Evolutionary conservation across 2,888 invertebrate species (phyloP).

Genomic region (Ariolimax columbianus): DNA sequence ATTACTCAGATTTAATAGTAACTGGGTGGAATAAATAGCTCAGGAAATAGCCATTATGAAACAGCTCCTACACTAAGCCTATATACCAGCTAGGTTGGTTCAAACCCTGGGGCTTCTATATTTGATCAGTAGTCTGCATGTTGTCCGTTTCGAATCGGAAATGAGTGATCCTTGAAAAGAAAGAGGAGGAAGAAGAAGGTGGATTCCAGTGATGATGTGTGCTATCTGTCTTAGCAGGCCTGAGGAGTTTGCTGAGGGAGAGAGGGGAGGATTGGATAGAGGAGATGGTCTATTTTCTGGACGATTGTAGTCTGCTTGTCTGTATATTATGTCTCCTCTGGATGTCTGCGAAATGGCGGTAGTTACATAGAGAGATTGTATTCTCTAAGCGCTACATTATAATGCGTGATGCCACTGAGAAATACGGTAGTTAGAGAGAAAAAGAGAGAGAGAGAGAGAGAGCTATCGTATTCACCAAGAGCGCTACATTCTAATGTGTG

Average conservation of each 20-base stretch:
- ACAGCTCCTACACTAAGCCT: neutral
- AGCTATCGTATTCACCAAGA: too few species aligned
- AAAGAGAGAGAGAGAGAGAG: too few species aligned
- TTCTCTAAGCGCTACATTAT: too few species aligned
- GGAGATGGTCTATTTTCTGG: neutral
- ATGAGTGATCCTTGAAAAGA: neutral
- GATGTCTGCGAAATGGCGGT: slow-evolving; percentile 7
- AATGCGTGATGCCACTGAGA: too few species aligned
- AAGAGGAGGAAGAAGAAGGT: neutral
- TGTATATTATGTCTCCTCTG: neutral
- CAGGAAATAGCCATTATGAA: neutral
- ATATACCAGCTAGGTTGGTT: neutral
- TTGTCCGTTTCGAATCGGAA: slow-evolving; percentile 2
- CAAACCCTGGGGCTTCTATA: neutral
- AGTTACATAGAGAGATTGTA: neutral
- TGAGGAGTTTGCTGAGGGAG: neutral
- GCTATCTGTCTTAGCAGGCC: neutral
- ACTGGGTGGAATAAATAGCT: neutral
- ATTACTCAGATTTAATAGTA: neutral
- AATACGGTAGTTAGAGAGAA: too few species aligned
- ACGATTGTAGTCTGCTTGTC: neutral
- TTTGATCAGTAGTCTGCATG: neutral
- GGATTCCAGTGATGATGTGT: neutral
- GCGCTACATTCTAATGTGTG: too few species aligned
- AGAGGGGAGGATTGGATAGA: neutral